Evolutionary conservation across 2,888 invertebrate species (phyloP), one percentile per base, ranked within the genome.

Genomic region (Lithophane semibrunnea): DNA sequence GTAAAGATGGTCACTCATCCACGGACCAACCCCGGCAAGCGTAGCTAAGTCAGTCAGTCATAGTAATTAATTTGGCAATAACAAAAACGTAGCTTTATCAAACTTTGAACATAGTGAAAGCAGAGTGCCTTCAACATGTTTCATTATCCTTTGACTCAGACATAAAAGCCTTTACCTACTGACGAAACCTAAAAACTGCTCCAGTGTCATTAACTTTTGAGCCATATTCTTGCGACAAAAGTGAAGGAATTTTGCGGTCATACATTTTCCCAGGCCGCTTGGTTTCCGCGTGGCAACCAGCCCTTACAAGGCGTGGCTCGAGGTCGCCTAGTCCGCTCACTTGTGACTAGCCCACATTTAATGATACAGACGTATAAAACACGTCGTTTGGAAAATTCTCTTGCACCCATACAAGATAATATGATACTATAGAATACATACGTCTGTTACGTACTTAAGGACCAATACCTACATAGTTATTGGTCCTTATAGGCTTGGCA

Each of bases 291-390:
- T 94, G 90, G 93, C 80, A 88, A 92, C 92, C 71, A 86, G 86
- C 88, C 91, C 89, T 90, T 88, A 86, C 83, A 88, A 89, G 90
- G 90, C 82, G 92, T 88, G 92, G 70, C 77, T 73, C 93, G 92
- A 94, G 94, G 94, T 79, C 93, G 86, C 73, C 94, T 80, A 83
- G 90, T 92, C 93, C 93, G 86, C 83, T 94, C 94, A 93, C 94
- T 92, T 78, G 69, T 64, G 73, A 75, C 87, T 86, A 85, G 87
- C 84, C 88, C 84, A 88, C 81, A 87, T 88, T 79, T 65, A 83
- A 86, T 82, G 71, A 79, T 75, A 80, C 75, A 72, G 54, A 74
- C 44, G 65, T 68, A 76, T 78, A 79, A 74, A 72, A 74, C 21
- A 82, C 73, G 77, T 79, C 80, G 76, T 82, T 80, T 81, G 90